Base-by-base conservation (phyloP, 2,797 vertebrate species). In the Peromyscus aztecus region DNA sequence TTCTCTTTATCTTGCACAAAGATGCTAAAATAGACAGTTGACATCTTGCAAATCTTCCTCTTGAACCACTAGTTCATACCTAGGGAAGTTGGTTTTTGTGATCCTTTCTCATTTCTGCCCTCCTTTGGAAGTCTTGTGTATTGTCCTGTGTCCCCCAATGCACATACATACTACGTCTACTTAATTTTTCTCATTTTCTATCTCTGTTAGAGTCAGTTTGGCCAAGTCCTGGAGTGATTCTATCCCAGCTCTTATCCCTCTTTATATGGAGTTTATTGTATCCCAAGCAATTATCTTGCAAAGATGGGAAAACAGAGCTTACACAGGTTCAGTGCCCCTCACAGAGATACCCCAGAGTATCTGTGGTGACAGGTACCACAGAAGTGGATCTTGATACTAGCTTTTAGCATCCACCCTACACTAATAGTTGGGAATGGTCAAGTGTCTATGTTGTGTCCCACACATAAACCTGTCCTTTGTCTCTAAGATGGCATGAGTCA, bases 361-460 rank as follows among this genome's bases (percentile, higher is more conserved):
- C 8, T 24, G 76, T 5, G 31, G 31, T 85, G 3, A n/a, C 24
- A 4, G 0, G 12, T 2, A 4, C 23, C 3, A 0, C 31, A n/a
- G 31, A 43, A 10, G 12, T 11, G 23, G 57, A 86, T 46, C 87
- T n/a, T 4, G 37, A 12, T 1, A 5, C n/a, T 37, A 23, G 34
- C 31, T 52, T 57, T 8, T 7, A 67, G 46, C 31, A 2, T 7
- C 7, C 34, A 21, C 65, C 37, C n/a, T 65, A 46, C 4, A 34
- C 37, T 1, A 21, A n/a, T 57, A 46, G 34, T 14, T 14, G 91
- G 61, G 80, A 86, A 0, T 21, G 1, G 2, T n/a, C 21, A 2
- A 8, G 37, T 59, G 31, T 57, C 86, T 73, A 12, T 89, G 85
- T 37, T 75, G 37, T 13, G 13, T 29, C 40, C 12, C 21, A 34